Evolutionary conservation across 2,113 vertebrate genomes (phyloP).

Genomic region (Bufo gargarizans): DNA sequence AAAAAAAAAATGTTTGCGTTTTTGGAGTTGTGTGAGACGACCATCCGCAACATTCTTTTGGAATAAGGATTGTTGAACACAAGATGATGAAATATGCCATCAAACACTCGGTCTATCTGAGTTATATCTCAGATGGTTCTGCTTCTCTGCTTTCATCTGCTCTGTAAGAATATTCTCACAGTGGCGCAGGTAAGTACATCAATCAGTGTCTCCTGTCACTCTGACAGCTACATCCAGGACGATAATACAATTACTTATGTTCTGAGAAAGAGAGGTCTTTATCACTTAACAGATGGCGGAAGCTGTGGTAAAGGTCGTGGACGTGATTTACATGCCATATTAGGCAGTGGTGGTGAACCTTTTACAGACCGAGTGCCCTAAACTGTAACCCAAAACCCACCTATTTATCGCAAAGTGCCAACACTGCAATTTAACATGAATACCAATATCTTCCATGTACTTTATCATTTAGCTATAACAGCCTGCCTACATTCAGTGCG

Average conservation of each 20-base stretch:
- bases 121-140: slow-evolving; percentile 1
- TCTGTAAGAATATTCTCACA: not conserved
- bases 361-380: too few relatives aligned
- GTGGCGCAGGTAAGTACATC: not conserved
- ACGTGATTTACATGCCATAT: not conserved
- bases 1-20: not conserved
- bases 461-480: too few relatives aligned
- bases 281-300: not conserved
- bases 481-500: too few relatives aligned
- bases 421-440: too few relatives aligned
- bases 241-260: slow-evolving; percentile 16
- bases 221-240: not conserved
- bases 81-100: not conserved
- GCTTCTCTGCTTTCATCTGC: not conserved
- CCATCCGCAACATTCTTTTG: not conserved
- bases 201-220: slow-evolving; percentile 12
- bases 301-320: not conserved
- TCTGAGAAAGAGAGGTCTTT: not conserved
- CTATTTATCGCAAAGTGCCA: too few relatives aligned
- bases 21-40: too few relatives aligned
- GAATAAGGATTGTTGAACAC: not conserved
- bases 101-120: not conserved
- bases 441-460: too few relatives aligned
- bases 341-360: too few relatives aligned
- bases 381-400: too few relatives aligned